Evolutionary conservation across 2,797 vertebrate genomes (phyloP), one percentile per base, ranked within the genome.

Genomic region (Octomys mimax): DNA sequence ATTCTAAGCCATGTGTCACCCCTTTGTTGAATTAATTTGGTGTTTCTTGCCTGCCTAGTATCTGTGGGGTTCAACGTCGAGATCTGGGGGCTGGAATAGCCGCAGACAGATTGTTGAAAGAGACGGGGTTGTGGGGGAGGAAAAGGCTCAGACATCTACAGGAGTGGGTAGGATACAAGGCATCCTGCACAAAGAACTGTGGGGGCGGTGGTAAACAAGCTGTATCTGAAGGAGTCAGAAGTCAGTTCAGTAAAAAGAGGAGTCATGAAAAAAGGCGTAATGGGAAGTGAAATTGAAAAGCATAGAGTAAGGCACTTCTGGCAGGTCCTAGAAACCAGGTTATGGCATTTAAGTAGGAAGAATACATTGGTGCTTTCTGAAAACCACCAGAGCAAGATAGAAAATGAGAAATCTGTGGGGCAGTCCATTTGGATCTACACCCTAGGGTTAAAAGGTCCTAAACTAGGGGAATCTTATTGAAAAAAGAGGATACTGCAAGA

Each of bases 1-100:
- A 84, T 59, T 90, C 61, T 86, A 28, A 68, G n/a, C 36, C 13
- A 46, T 49, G n/a, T 64, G 59, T 71, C 68, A 46, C 39, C 36
- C 73, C 62, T 66, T 57, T 90, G 59, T 87, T 78, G 26, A 92
- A 46, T 85, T 90, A 71, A 85, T 93, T 59, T 68, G 71, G 49
- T 36, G 31, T 84, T 73, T 95, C 82, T 82, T 57, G 26, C 26
- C 61, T 57, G 1, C 49, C 52, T 91, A 21, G 64, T 75, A 92
- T 85, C 86, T 88, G 33, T 62, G 70, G 57, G 68, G 68, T 86
- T 92, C 66, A 2, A 42, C 24, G 14, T 42, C 54, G 75, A 39
- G 42, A 61, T 77, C 75, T 64, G 52, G 59, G 87, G 84, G 46
- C 91, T 87, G n/a, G 16, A 87, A 24, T 16, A 87, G 61, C 77